Evolutionary conservation across 2,797 vertebrate species (phyloP).

Genomic region (Phalloptychus januarius): DNA sequence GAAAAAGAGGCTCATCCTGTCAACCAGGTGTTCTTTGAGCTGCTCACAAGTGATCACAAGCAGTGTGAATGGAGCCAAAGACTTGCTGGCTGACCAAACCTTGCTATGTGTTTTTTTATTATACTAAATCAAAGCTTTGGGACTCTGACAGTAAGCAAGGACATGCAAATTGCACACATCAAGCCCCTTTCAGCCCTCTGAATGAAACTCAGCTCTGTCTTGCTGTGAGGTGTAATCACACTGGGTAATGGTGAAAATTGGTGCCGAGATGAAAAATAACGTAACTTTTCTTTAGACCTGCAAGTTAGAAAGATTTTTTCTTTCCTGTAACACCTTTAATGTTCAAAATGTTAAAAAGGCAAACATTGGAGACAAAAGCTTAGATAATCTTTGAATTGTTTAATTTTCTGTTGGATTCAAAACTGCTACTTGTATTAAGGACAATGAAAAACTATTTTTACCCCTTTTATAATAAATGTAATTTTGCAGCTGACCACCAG

Average conservation of each 20-base stretch:
- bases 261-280: slow-evolving; percentile 5
- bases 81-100: not conserved
- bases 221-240: slow-evolving; percentile 22
- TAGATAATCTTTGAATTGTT: not conserved
- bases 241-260: slow-evolving; percentile 7
- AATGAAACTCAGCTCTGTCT: not conserved
- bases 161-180: slow-evolving; percentile 14
- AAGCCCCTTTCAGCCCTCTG: not conserved
- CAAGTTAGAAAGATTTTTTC: not conserved
- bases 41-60: not conserved
- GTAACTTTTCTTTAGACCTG: not conserved
- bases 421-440: not conserved
- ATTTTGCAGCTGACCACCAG: not conserved
- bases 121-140: slow-evolving; percentile 5
- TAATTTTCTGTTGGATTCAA: not conserved
- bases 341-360: not conserved
- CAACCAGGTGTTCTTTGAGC: not conserved
- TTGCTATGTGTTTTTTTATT: slow-evolving; percentile 5
- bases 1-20: not conserved
- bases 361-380: slow-evolving; percentile 11
- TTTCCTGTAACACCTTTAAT: not conserved
- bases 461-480: not conserved
- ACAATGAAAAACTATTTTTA: not conserved
- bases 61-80: not conserved
- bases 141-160: not conserved